Conservation (phyloP, 2,888 invertebrate genomes). For the Drosophila dives region DNA sequence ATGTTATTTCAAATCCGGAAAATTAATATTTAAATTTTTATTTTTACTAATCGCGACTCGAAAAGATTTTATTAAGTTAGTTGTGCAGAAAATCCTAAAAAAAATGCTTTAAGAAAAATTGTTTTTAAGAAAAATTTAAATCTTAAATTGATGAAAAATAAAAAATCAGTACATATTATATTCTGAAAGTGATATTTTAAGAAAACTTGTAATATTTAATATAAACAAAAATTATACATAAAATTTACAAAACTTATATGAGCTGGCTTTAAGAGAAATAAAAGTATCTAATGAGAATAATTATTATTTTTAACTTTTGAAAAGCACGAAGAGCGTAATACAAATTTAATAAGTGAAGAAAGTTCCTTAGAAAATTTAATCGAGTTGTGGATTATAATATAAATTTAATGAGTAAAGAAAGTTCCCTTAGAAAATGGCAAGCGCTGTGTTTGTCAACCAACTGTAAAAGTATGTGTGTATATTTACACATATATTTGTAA, state of each 20-base stretch:
- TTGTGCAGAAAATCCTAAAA: not conserved
- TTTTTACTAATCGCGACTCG: not conserved
- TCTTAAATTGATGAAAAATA: not conserved
- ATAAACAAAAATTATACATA: not conserved
- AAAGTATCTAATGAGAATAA: too few species aligned
- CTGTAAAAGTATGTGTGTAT: not conserved
- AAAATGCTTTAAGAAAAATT: too few species aligned
- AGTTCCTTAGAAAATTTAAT: not conserved
- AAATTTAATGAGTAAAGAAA: not conserved
- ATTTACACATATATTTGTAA: not conserved
- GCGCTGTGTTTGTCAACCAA: not conserved
- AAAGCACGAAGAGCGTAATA: not conserved
- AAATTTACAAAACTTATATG: not conserved
- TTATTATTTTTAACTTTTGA: not conserved
- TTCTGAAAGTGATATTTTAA: conserved; percentile 2
- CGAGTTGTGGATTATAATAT: not conserved
- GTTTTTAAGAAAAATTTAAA: not conserved
- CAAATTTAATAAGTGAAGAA: not conserved
- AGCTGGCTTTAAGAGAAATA: not conserved
- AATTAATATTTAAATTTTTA: not conserved
- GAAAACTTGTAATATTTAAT: not conserved
- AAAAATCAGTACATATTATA: not conserved
- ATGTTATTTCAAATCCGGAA: conserved; percentile 5
- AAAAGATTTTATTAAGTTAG: not conserved
- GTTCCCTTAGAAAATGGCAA: not conserved